These are phyloP conservation scores for Pammene aurita DNA, from an alignment of 2,888 invertebrate species.

Conservation along the genomic window DNA sequence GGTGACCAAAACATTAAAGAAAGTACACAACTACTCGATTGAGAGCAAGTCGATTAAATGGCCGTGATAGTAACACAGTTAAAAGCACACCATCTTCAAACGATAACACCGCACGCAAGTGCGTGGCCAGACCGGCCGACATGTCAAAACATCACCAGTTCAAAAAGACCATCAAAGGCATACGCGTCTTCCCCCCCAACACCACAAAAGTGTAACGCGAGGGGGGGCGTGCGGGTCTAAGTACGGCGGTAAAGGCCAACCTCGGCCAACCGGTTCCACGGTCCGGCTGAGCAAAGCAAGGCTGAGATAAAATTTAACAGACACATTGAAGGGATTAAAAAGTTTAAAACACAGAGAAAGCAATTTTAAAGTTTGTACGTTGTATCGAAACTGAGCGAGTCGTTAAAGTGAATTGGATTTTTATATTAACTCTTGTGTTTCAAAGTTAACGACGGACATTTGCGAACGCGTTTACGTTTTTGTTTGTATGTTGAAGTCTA, in stretches of 20 bases:
- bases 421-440: slow-evolving; percentile 16
- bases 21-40: slow-evolving; percentile 17
- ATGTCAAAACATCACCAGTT: slow-evolving; percentile 47
- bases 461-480: too few species aligned
- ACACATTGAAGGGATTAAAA: slow-evolving; percentile 34
- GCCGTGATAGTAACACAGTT: slow-evolving; percentile 18
- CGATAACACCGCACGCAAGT: slow-evolving; percentile 44
- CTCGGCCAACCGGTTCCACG: slow-evolving; percentile 73
- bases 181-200: slow-evolving; percentile 14
- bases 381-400: slow-evolving; percentile 16
- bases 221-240: slow-evolving; percentile 18
- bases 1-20: neutral
- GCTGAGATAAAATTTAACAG: slow-evolving; percentile 58
- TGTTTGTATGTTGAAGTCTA: too few species aligned
- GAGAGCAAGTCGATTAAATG: slow-evolving; percentile 6
- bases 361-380: slow-evolving; percentile 20
- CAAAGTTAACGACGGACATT: slow-evolving; percentile 23
- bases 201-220: slow-evolving; percentile 6
- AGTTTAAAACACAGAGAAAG: slow-evolving; percentile 35
- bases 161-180: slow-evolving; percentile 42
- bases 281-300: slow-evolving; percentile 61
- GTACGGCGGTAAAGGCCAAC: slow-evolving; percentile 55
- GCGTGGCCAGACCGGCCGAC: slow-evolving; percentile 44
- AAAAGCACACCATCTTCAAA: slow-evolving; percentile 47
- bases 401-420: slow-evolving; percentile 25